Percentiles rank a stretch among this genome's conserved stretches.
Evolutionary conservation across 2,797 vertebrate genomes (phyloP).

Genomic region (Cichlasoma orientale): DNA sequence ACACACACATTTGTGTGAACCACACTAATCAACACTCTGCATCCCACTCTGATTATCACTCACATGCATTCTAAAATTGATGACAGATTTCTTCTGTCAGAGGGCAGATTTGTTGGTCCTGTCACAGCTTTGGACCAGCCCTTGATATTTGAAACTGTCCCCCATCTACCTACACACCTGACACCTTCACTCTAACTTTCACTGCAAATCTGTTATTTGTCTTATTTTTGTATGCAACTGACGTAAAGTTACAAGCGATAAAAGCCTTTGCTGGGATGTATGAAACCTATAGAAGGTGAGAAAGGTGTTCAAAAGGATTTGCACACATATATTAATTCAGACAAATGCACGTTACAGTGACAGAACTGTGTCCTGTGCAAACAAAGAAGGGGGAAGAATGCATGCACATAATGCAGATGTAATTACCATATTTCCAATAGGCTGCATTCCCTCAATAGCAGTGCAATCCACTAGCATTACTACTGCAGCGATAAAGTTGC

Average conservation of each 20-base stretch:
- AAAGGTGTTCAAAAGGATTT: slow-evolving; percentile 5
- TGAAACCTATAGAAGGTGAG: slow-evolving; percentile 9
- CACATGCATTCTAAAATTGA: neutral
- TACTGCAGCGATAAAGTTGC: slow-evolving; percentile 29
- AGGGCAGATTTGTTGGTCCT: neutral
- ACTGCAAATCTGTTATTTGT: neutral
- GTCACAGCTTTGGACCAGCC: neutral
- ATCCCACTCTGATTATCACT: slow-evolving; percentile 15
- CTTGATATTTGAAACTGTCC: neutral
- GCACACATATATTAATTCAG: neutral
- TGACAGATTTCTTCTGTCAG: neutral
- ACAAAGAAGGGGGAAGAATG: slow-evolving; percentile 38
- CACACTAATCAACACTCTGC: slow-evolving; percentile 20
- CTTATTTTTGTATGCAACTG: neutral
- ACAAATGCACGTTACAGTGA: neutral
- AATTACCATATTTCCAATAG: slow-evolving; percentile 52
- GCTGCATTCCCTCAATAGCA: slow-evolving; percentile 37
- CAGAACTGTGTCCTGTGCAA: slow-evolving; percentile 7
- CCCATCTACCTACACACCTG: neutral
- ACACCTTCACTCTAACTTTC: neutral
- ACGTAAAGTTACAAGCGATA: slow-evolving; percentile 2
- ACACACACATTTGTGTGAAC: slow-evolving; percentile 4
- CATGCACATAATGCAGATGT: slow-evolving; percentile 41
- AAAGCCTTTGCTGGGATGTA: slow-evolving; percentile 4
- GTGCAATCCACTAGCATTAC: slow-evolving; percentile 28